Percentiles rank a stretch among this genome's conserved stretches.
phyloP scores from a whole-genome alignment of 2,888 invertebrate species.

The Liposcelis brunnea region DNA sequence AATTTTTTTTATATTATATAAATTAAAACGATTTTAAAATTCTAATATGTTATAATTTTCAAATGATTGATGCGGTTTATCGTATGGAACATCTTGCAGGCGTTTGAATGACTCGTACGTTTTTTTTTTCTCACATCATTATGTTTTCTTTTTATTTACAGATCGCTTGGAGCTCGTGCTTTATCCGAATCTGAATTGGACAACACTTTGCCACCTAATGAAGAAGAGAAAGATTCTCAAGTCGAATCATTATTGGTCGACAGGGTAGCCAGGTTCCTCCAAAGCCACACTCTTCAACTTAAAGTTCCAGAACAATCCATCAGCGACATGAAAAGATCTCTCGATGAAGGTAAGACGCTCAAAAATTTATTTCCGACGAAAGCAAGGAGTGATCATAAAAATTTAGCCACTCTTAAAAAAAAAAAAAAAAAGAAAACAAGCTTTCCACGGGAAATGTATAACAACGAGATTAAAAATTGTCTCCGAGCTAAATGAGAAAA shows the following conservation, averaged over 20 bases:
- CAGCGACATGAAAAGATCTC: conserved; percentile 55
- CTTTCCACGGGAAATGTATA: too few relatives aligned
- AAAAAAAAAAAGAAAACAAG: background rate
- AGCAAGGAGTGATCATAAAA: conserved; percentile 6
- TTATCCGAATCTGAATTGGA: conserved; percentile 26
- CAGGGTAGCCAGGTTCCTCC: conserved; percentile 54
- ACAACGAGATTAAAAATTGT: too few relatives aligned
- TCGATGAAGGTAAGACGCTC: conserved; percentile 54
- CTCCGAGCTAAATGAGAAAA: too few relatives aligned
- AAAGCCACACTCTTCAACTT: conserved; percentile 62
- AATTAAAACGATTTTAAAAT: too few relatives aligned
- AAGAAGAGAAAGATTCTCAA: conserved; percentile 52
- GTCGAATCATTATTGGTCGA: conserved; percentile 53
- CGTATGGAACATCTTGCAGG: too few relatives aligned
- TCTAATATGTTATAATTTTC: too few relatives aligned
- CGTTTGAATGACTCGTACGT: too few relatives aligned
- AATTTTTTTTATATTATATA: too few relatives aligned
- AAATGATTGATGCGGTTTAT: too few relatives aligned
- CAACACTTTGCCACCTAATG: conserved; percentile 38
- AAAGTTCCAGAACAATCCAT: conserved; percentile 59
- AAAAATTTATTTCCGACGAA: background rate
- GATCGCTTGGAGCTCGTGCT: conserved; percentile 20
- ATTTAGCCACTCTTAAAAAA: conserved; percentile 8
- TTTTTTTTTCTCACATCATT: too few relatives aligned
- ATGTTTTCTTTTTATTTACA: conserved; percentile 1